phyloP scores from a whole-genome alignment of 2,888 invertebrate species.

The Acanthosepion esculentum region DNA sequence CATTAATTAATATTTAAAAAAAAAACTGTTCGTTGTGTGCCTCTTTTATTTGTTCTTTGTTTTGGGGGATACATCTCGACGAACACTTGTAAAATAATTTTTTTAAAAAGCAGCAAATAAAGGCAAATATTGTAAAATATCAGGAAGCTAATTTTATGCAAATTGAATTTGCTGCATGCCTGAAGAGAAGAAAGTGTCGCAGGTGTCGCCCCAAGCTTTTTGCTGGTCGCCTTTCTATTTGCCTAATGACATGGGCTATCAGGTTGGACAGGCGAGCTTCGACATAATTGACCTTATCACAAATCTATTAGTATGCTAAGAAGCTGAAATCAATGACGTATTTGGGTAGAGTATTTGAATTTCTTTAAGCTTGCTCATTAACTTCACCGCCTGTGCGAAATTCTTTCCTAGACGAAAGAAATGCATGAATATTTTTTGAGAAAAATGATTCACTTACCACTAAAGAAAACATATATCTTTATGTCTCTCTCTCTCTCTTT shows the following conservation, averaged over 20 bases:
- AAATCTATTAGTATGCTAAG: constrained; percentile 33
- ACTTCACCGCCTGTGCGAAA: not conserved
- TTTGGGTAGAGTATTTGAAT: not conserved
- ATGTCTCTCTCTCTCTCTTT: too few relatives aligned
- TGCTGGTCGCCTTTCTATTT: not conserved
- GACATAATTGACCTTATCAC: not conserved
- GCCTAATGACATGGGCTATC: not conserved
- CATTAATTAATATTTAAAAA: not conserved
- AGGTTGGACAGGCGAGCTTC: not conserved
- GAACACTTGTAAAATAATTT: not conserved
- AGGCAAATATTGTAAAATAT: not conserved
- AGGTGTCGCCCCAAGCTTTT: not conserved
- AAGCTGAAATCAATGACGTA: not conserved
- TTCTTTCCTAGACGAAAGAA: not conserved
- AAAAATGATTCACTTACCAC: not conserved
- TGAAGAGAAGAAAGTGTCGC: not conserved
- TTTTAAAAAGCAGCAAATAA: not conserved
- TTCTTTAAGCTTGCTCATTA: not conserved
- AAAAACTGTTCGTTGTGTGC: not conserved
- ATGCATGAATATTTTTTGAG: not conserved
- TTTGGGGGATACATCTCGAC: not conserved
- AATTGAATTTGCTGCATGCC: not conserved
- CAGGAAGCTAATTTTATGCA: not conserved
- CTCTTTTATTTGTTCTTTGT: not conserved
- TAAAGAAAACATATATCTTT: not conserved